Base-by-base conservation (phyloP, 2,113 vertebrate genomes). In the Cichladusa arquata region DNA sequence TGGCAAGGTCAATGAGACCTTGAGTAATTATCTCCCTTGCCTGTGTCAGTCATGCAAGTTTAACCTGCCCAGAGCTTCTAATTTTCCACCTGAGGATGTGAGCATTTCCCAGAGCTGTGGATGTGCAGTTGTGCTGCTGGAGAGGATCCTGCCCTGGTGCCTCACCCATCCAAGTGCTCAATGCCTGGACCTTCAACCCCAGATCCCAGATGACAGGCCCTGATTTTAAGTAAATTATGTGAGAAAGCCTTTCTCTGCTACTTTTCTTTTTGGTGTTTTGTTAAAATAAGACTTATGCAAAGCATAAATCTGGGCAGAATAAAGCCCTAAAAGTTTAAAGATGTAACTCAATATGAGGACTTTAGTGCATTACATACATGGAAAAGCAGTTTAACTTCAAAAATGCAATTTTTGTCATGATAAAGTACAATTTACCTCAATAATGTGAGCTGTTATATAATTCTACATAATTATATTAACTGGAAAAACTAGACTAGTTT, bases 381-480 rank as follows among this genome's bases (percentile, higher is more conserved):
- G 96, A 94, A 95, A 96, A 97, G 93, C 93, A 83, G 96, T 96
- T 97, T 96, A 97, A 95, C 95, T 96, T 97, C 89, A 94, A 96
- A 97, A 97, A 97, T 93, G 90, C 95, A 85, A 78, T 97, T 97
- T 97, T 97, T 97, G 96, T 96, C 92, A 96, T 90, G 97, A 97
- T 97, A 94, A 97, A 97, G 97, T 97, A 96, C 97, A 96, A 98
- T 98, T 98, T 98, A 97, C 98, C 97, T 97, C 95, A 94, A 96
- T 97, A 97, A 97, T 97, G 96, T 96, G 94, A 97, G 97, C 94
- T 96, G 97, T 98, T 98, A 97, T 85, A 86, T 98, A 98, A 98
- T 98, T 98, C 96, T 97, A 95, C 95, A 88, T 98, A 98, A 98
- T 98, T 98, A 97, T 97, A 98, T 98, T 98, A 98, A 97, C 97